Conservation (phyloP, 2,113 vertebrate genomes). For the Poecilia latipinna region DNA sequence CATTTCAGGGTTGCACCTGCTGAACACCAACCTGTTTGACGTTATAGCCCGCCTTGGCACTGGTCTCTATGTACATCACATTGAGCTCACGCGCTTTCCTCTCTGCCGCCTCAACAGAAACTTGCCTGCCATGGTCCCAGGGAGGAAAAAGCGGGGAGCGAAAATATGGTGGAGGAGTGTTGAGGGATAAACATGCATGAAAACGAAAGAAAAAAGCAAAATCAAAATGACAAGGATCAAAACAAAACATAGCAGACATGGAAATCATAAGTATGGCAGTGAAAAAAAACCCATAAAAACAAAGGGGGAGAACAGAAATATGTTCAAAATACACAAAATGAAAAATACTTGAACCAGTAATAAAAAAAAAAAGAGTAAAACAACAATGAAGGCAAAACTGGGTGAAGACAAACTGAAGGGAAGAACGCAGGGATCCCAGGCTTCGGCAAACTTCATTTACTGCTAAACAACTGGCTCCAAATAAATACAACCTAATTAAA, state of each 20-base stretch:
- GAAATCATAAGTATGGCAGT: slow-evolving; percentile 21
- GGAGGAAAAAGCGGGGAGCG: slow-evolving; percentile 44
- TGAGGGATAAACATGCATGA: slow-evolving; percentile 35
- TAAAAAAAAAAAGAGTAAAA: slow-evolving; percentile 46
- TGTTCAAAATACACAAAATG: slow-evolving; percentile 56
- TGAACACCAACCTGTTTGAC: slow-evolving; percentile 83
- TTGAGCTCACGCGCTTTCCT: slow-evolving; percentile 83
- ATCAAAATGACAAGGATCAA: slow-evolving; percentile 70
- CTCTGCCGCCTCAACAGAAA: slow-evolving; percentile 86
- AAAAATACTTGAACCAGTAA: slow-evolving; percentile 48
- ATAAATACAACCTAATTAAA: neutral
- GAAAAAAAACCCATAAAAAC: slow-evolving; percentile 26
- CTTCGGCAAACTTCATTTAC: slow-evolving; percentile 48
- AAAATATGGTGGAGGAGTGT: slow-evolving; percentile 50
- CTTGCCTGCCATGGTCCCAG: slow-evolving; percentile 80
- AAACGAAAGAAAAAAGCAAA: slow-evolving; percentile 50
- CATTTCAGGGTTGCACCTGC: slow-evolving; percentile 37
- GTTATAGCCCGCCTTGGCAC: slow-evolving; percentile 84
- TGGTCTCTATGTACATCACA: slow-evolving; percentile 87
- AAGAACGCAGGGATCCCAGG: slow-evolving; percentile 60
- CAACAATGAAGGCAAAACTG: slow-evolving; percentile 45
- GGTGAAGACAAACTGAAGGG: slow-evolving; percentile 63
- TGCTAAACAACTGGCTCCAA: neutral
- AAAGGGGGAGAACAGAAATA: slow-evolving; percentile 48
- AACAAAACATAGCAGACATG: slow-evolving; percentile 41